Percentiles rank a stretch among this genome's conserved stretches.
These are phyloP conservation scores for Venusia cambrica DNA, from an alignment of 2,888 invertebrate genomes.

Conservation along the genomic window DNA sequence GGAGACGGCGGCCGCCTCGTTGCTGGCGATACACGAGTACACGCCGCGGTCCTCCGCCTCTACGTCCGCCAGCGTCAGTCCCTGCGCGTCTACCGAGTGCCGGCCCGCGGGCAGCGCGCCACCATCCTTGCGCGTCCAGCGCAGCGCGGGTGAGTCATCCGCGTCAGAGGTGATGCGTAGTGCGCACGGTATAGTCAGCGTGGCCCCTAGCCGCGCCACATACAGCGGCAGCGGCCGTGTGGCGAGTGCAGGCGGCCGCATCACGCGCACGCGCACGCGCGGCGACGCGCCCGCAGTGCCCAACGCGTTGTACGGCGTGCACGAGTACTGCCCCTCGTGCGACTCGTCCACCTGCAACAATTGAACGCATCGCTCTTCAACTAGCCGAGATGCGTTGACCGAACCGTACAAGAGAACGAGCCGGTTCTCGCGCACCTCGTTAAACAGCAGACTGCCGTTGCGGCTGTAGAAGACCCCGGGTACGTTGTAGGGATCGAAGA, in stretches of 20 bases:
- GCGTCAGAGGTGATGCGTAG: conserved; percentile 8
- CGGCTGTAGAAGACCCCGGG: conserved; percentile 91
- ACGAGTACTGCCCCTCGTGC: conserved; percentile 93
- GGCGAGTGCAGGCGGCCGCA: conserved; percentile 91
- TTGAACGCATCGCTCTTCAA: no score
- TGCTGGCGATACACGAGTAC: conserved; percentile 91
- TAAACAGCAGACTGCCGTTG: conserved; percentile 92
- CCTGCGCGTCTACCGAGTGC: conserved; percentile 85
- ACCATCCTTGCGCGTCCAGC: conserved; percentile 85
- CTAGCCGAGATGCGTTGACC: no score
- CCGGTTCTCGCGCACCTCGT: conserved; percentile 70
- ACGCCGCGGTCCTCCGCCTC: conserved; percentile 93
- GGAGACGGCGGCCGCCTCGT: conserved; percentile 92
- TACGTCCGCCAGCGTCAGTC: conserved; percentile 91
- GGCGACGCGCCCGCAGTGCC: conserved; percentile 93
- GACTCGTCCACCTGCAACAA: conserved; percentile 88
- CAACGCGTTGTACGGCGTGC: conserved; percentile 94
- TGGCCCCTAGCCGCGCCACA: conserved; percentile 89
- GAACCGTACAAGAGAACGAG: no score
- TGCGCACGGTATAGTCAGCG: conserved; percentile 91
- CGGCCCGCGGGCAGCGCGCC: conserved; percentile 85
- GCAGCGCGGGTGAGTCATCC: conserved; percentile 74
- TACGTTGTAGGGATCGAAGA: conserved; percentile 94
- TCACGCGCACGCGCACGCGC: conserved; percentile 90
- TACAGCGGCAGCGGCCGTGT: conserved; percentile 91